Base-by-base conservation (phyloP, 1,140 invertebrate species). In the Drepana arcuata region DNA sequence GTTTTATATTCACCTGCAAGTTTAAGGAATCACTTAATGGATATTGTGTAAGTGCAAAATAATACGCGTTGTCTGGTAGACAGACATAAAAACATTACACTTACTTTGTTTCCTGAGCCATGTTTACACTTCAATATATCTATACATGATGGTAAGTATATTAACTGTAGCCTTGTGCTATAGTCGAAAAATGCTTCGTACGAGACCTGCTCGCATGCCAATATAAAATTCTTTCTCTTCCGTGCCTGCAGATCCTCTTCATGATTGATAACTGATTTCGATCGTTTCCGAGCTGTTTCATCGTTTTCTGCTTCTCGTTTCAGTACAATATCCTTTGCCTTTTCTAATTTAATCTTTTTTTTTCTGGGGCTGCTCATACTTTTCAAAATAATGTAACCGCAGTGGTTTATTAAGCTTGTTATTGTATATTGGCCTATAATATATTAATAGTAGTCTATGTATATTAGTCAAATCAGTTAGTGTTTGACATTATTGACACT, bases 71-170 rank as follows among this genome's bases (percentile, higher is more conserved):
- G n/a, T n/a, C n/a, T n/a, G n/a, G n/a, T n/a, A n/a, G n/a, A n/a
- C n/a, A n/a, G n/a, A n/a, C n/a, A n/a, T n/a, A n/a, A n/a, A 15
- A 35, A 16, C 16, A 9, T 11, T 16, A 27, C 23, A 51, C 54
- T 53, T 48, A 64, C 55, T 34, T n/a, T 27, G 29, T 47, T 40
- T 25, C 41, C 47, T 27, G 53, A 31, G 21, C 52, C 25, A 35
- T 74, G 65, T 34, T 38, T 51, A 45, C 58, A 64, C 9, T 34
- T 16, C 34, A 16, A 41, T 10, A 9, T 37, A 28, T 50, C 52
- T 3, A 56, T 34, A 34, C 74, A 79, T n/a, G 41, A 4, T 5
- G 78, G 75, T 6, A 66, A 41, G 33, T 56, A 51, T 2, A 57
- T 3, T 9, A 65, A 18, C 12, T 47, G 34, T 2, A 68, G 31